Evolutionary conservation across 2,888 invertebrate genomes (phyloP).

Genomic region (Orthonevra nobilis): DNA sequence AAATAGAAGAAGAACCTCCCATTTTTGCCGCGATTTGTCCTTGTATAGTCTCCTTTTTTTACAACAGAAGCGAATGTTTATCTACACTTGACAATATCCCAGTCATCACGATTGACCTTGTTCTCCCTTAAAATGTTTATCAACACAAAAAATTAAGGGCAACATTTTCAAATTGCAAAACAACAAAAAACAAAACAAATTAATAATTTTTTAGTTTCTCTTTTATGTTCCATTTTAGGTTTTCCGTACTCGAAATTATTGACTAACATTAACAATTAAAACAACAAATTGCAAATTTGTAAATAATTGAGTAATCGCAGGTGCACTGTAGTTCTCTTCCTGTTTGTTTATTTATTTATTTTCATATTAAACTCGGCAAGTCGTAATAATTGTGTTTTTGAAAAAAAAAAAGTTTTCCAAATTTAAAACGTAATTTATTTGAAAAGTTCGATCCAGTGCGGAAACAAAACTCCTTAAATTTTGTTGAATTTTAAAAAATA

Average conservation of each 20-base stretch:
- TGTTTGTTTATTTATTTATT: constrained; percentile 42
- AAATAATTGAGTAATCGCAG: constrained; percentile 52
- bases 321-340: constrained; percentile 47
- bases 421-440: constrained; percentile 23
- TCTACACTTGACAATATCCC: too few species aligned
- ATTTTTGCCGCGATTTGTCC: constrained; percentile 45
- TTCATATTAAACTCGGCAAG: constrained; percentile 44
- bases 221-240: constrained; percentile 61
- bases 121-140: too few species aligned
- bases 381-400: constrained; percentile 27
- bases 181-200: constrained; percentile 1
- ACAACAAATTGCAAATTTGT: constrained; percentile 51
- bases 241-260: constrained; percentile 63
- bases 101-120: too few species aligned
- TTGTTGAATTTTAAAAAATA: constrained; percentile 18
- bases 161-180: constrained; percentile 23
- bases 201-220: constrained; percentile 18
- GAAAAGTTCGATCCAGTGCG: constrained; percentile 43
- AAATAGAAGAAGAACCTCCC: constrained; percentile 45
- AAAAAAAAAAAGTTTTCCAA: constrained; percentile 5
- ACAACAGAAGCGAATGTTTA: neutral
- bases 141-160: constrained; percentile 32
- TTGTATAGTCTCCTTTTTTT: constrained; percentile 2
- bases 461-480: constrained; percentile 38
- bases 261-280: constrained; percentile 38